These are phyloP conservation scores for Sternotherus odoratus DNA, from an alignment of 2,797 vertebrate genomes.

Conservation along the genomic window DNA sequence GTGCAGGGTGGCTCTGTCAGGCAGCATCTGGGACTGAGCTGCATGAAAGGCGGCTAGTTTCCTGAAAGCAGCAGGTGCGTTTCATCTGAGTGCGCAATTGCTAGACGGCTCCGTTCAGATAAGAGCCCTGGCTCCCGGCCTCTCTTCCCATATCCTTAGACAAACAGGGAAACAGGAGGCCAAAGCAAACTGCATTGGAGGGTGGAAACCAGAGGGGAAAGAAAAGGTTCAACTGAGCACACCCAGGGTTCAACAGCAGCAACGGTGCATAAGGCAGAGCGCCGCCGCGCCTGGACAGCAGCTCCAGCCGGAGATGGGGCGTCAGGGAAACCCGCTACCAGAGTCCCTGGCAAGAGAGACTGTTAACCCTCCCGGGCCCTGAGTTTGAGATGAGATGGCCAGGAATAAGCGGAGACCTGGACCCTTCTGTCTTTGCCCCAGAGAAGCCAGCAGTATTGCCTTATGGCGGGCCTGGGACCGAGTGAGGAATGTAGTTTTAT, in stretches of 20 bases:
- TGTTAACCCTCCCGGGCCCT: not conserved
- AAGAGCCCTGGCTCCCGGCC: not conserved
- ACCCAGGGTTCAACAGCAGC: not conserved
- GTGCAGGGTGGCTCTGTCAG: not conserved
- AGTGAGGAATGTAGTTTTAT: no score
- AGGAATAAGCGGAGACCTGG: not conserved
- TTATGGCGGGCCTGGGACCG: no score
- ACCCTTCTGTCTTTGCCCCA: not conserved
- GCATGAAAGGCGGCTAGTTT: not conserved
- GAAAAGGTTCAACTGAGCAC: not conserved
- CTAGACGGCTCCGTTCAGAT: not conserved
- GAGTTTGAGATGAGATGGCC: not conserved
- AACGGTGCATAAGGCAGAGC: not conserved
- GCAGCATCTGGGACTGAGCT: not conserved
- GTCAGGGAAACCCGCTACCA: not conserved
- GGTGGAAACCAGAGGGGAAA: not conserved
- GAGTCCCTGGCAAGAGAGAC: not conserved
- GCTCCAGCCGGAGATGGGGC: not conserved
- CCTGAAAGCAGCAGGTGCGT: not conserved
- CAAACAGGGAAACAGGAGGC: not conserved
- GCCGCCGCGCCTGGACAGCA: not conserved
- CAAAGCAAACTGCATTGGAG: not conserved
- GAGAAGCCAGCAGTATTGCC: not conserved
- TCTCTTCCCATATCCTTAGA: not conserved
- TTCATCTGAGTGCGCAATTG: not conserved